These are phyloP conservation scores for Euplagia quadripunctaria DNA, from an alignment of 2,888 invertebrate species.

Conservation along the genomic window DNA sequence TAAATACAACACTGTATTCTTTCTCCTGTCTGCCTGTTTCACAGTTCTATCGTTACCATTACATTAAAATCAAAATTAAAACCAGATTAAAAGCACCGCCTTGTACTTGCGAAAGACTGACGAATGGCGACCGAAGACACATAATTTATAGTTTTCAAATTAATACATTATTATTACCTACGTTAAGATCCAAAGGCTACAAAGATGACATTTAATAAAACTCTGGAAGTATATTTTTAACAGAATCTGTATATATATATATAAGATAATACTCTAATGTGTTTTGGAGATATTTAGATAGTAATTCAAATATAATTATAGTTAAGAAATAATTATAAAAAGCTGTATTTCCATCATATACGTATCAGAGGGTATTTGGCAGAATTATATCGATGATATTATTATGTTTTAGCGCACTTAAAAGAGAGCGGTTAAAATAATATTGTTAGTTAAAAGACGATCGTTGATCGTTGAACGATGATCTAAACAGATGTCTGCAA, in stretches of 20 bases:
- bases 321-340: too few relatives aligned
- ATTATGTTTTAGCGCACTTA: background rate
- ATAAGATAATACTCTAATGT: too few relatives aligned
- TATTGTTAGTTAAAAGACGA: background rate
- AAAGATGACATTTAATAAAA: background rate
- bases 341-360: too few relatives aligned
- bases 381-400: background rate
- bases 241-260: background rate
- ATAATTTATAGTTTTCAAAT: background rate
- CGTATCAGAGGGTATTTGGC: too few relatives aligned
- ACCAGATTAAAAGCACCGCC: constrained; percentile 1
- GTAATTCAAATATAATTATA: too few relatives aligned
- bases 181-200: background rate
- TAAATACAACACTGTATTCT: constrained; percentile 6
- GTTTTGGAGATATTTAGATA: too few relatives aligned
- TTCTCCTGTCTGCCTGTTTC: background rate
- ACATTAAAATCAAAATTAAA: background rate
- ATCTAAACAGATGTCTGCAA: too few relatives aligned
- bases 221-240: background rate
- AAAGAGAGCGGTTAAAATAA: background rate
- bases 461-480: background rate
- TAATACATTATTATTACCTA: too few relatives aligned
- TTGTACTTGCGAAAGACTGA: background rate
- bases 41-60: background rate
- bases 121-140: background rate